phyloP scores from a whole-genome alignment of 2,113 vertebrate genomes.

The Sphyrna mokarran region DNA sequence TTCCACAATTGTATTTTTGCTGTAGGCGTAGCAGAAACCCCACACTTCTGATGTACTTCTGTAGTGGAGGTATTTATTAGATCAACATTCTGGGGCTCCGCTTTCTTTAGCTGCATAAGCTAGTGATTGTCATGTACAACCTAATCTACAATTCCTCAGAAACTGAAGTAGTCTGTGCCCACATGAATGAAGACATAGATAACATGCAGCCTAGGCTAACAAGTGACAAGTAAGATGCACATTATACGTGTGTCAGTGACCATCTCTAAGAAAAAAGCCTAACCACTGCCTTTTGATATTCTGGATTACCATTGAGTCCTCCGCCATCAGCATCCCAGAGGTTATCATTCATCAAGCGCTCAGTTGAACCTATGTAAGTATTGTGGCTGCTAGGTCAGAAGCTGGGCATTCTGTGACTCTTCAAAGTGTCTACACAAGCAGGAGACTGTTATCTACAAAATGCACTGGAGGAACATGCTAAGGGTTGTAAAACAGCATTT shows the following conservation, averaged over 20 bases:
- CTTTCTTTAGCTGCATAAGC: background rate
- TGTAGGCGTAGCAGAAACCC: background rate
- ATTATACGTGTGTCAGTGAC: background rate
- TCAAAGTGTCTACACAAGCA: background rate
- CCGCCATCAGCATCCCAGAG: background rate
- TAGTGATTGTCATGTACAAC: background rate
- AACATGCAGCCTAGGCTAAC: background rate
- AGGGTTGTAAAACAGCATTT: background rate
- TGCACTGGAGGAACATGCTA: no score
- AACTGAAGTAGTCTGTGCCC: background rate
- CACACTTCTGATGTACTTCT: background rate
- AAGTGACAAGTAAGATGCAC: background rate
- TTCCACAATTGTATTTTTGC: background rate
- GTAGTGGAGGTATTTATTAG: background rate
- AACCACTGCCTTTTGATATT: background rate
- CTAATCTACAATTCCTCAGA: background rate
- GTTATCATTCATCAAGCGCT: background rate
- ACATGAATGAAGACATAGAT: background rate
- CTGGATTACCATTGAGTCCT: background rate
- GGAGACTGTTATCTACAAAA: no score
- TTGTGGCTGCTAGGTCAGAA: background rate
- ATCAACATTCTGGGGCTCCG: background rate
- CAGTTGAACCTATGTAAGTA: background rate
- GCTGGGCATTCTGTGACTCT: background rate
- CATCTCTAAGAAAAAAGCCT: background rate